Base-by-base conservation (phyloP, 1,140 invertebrate species). In the Drosophila teissieri region DNA sequence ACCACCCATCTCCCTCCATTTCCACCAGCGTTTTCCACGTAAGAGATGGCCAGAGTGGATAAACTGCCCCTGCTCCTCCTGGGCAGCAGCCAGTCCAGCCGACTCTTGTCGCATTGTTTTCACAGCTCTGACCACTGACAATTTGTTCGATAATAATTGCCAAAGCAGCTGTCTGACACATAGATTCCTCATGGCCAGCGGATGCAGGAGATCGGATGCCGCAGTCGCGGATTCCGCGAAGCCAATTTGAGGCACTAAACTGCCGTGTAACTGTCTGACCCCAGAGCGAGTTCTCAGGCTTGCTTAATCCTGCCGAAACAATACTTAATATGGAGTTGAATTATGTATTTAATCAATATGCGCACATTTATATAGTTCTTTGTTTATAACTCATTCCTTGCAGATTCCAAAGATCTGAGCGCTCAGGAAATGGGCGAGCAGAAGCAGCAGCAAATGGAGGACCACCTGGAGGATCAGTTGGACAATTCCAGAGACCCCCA, bases 91-190 rank as follows among this genome's bases (percentile, higher is more conserved):
- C 54, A 27, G 44, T 22, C 53, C 27, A 17, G 10, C 34, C 36
- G 49, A 40, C 75, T 81, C 73, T 72, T 86, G 82, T 85, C 82
- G 82, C 82, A 86, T 86, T 86, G 82, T 86, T 86, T 88, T 85
- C 81, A 85, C 82, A 86, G 83, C 83, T 88, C 65, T 78, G 58
- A 68, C 60, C 72, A 65, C 73, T 91, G 90, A 91, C 90, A 91
- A 91, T 91, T 91, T 91, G 90, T 90, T 91, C 73, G 80, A 91
- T 91, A 91, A 91, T 91, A 91, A 91, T 91, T 91, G 90, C 88
- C 73, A 78, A 90, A 85, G 80, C 80, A 82, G 73, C 74, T 60
- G 78, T 75, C 86, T 91, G 89, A 89, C 81, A 83, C 79, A 91
- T 75, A 78, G 77, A 78, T 57, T 60, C 34, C 58, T 64, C 62